phyloP scores from a whole-genome alignment of 2,797 vertebrate genomes.

The Galaxias olidus region DNA sequence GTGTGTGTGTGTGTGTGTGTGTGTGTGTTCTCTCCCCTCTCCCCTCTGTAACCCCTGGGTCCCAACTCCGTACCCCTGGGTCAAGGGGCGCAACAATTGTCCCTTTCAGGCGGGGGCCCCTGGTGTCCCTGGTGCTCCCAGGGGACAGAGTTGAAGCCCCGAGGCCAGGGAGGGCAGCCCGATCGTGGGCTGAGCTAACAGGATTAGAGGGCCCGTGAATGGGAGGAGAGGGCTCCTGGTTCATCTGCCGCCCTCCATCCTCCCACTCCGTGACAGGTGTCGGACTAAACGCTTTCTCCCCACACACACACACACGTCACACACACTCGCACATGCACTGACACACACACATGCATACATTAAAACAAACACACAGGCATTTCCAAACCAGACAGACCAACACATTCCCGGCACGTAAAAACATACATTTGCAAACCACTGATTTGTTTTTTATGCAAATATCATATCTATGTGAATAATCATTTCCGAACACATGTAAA shows the following conservation, averaged over 20 bases:
- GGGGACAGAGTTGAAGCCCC: constrained; percentile 8
- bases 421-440: background rate
- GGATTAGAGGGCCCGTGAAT: constrained; percentile 53
- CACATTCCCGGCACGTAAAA: background rate
- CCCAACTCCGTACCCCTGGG: constrained; percentile 34
- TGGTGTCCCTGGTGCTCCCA: constrained; percentile 11
- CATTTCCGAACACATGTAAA: too few relatives aligned
- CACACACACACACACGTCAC: background rate
- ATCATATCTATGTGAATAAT: too few relatives aligned
- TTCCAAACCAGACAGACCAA: background rate
- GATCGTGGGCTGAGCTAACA: constrained; percentile 64
- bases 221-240: background rate
- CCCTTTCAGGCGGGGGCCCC: constrained; percentile 51
- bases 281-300: background rate
- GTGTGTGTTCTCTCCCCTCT: constrained; percentile 23
- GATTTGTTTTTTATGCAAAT: too few relatives aligned
- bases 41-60: constrained; percentile 46
- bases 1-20: constrained; percentile 5
- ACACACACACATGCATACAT: background rate
- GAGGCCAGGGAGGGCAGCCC: constrained; percentile 53
- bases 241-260: background rate
- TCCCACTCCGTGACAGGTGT: background rate
- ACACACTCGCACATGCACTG: background rate
- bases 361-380: background rate
- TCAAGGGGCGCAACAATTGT: constrained; percentile 58